Evolutionary conservation across 2,888 invertebrate species (phyloP).

Genomic region (Eupithecia vulgata): DNA sequence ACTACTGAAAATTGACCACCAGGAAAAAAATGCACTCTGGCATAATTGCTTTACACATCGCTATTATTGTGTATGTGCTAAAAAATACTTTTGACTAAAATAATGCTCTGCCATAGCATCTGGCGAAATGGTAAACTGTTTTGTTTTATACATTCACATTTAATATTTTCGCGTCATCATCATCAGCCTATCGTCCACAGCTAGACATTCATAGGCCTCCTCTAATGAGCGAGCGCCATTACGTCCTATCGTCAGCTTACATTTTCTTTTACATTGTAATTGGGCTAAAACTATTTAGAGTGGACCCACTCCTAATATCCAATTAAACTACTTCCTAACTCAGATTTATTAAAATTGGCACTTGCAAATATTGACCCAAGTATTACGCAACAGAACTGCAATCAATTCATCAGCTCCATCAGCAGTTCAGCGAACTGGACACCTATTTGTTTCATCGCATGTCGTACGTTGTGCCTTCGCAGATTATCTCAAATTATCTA

Average conservation of each 20-base stretch:
- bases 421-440: constrained; percentile 70
- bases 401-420: constrained; percentile 55
- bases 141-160: too few relatives aligned
- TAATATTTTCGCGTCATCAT: too few relatives aligned
- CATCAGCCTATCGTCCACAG: too few relatives aligned
- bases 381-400: constrained; percentile 24
- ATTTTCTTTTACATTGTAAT: not conserved
- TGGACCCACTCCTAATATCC: not conserved
- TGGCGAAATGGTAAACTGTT: not conserved
- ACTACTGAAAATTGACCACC: not conserved
- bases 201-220: too few relatives aligned
- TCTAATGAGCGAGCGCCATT: too few relatives aligned
- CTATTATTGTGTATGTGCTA: not conserved
- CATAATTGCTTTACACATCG: not conserved
- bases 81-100: not conserved
- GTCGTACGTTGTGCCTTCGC: constrained; percentile 44
- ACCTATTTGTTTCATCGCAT: constrained; percentile 54
- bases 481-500: constrained; percentile 73
- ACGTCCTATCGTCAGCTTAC: too few relatives aligned
- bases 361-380: not conserved
- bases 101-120: not conserved
- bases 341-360: not conserved
- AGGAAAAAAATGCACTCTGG: not conserved
- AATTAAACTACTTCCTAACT: not conserved
- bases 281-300: not conserved